Conservation (phyloP, 2,888 invertebrate genomes). For the Gastrophysa polygoni region DNA sequence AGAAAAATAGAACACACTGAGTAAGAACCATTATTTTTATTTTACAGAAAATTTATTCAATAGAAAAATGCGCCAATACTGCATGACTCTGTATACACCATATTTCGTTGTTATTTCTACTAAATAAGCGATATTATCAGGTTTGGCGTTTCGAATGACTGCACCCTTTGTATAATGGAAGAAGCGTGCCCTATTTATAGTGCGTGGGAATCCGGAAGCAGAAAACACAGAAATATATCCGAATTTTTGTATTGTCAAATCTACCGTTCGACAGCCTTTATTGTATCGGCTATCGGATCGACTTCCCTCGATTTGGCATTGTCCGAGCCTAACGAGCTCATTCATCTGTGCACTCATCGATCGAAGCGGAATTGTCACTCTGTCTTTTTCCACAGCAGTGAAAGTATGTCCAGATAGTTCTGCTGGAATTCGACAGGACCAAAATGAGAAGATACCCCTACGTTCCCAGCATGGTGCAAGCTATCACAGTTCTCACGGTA, state of each 20-base stretch:
- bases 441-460: conserved; percentile 67
- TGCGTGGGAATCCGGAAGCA: conserved; percentile 48
- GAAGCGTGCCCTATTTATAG: conserved; percentile 31
- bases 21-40: too few relatives aligned
- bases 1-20: too few relatives aligned
- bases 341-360: not conserved
- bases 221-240: conserved; percentile 29
- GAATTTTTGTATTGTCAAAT: conserved; percentile 33
- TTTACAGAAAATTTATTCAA: too few relatives aligned
- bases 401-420: conserved; percentile 57
- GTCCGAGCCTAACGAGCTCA: conserved; percentile 15
- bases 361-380: conserved; percentile 4
- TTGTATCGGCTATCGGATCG: too few relatives aligned
- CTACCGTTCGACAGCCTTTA: conserved; percentile 34
- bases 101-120: too few relatives aligned
- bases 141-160: too few relatives aligned
- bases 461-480: conserved; percentile 77
- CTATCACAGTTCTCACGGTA: conserved; percentile 83
- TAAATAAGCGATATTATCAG: too few relatives aligned
- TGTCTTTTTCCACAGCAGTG: conserved; percentile 43
- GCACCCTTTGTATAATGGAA: too few relatives aligned
- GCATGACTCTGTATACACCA: too few relatives aligned
- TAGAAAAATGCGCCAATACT: too few relatives aligned
- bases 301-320: not conserved
- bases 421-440: conserved; percentile 48